Conservation (phyloP, 2,888 invertebrate species). For the Cryptus viduatorius region DNA sequence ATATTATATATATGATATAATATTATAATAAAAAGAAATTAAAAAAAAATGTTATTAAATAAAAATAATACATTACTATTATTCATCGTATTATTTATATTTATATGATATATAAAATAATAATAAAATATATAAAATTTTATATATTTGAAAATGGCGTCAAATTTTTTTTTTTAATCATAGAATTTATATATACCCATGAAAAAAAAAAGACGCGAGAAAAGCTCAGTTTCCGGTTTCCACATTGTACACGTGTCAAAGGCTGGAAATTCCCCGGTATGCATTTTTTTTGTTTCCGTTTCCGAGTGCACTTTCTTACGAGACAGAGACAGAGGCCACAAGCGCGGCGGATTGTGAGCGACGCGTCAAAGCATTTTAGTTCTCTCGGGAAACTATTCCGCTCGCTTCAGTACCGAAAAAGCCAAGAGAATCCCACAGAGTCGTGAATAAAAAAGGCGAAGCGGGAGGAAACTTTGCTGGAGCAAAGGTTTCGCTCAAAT, state of each 20-base stretch:
- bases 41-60: too few relatives aligned
- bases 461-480: constrained; percentile 15
- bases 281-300: constrained; percentile 30
- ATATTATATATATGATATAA: too few relatives aligned
- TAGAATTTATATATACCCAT: too few relatives aligned
- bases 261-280: constrained; percentile 25
- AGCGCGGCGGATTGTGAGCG: constrained; percentile 29
- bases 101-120: too few relatives aligned
- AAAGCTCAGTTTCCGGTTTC: constrained; percentile 4
- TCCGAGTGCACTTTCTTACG: constrained; percentile 53
- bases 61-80: too few relatives aligned
- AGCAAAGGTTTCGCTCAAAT: constrained; percentile 39
- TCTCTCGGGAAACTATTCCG: constrained; percentile 52
- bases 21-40: too few relatives aligned
- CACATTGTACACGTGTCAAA: constrained; percentile 39
- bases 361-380: constrained; percentile 55
- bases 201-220: background rate
- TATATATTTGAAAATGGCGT: constrained; percentile 1
- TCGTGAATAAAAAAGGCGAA: constrained; percentile 32
- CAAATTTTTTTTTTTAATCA: background rate
- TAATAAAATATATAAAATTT: too few relatives aligned
- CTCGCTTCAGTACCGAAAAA: constrained; percentile 40
- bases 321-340: constrained; percentile 28
- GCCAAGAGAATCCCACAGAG: constrained; percentile 24
- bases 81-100: too few relatives aligned